phyloP scores from a whole-genome alignment of 2,113 vertebrate species.

The Grantiella picta region DNA sequence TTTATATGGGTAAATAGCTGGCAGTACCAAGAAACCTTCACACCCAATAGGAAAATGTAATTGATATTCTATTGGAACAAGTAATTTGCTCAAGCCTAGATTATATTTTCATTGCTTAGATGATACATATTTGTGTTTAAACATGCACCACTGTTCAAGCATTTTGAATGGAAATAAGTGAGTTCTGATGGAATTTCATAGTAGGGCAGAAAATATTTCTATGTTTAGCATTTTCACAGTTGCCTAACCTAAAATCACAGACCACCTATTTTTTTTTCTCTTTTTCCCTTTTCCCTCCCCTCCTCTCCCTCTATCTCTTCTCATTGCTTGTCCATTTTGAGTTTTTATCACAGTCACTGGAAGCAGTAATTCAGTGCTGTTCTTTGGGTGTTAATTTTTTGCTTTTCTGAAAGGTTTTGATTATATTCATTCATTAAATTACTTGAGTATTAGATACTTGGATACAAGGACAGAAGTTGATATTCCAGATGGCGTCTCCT shows the following conservation, averaged over 20 bases:
- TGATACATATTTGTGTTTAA: neutral
- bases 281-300: no score
- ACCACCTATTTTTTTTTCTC: accelerated
- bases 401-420: neutral
- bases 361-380: neutral
- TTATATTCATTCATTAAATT: neutral
- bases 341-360: neutral
- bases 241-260: neutral
- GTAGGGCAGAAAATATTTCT: neutral
- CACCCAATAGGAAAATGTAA: neutral
- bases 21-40: neutral
- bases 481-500: neutral
- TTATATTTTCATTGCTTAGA: neutral
- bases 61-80: neutral
- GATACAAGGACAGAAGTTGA: neutral
- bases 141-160: neutral
- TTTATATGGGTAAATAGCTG: neutral
- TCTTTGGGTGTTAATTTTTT: neutral
- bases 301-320: no score
- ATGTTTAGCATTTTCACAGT: neutral
- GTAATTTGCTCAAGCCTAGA: neutral
- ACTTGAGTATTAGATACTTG: neutral
- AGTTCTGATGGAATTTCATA: neutral
- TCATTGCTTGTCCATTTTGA: neutral
- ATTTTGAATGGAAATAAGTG: neutral